A percentile compares a stretch with the other conserved stretches of the same genome.
Evolutionary conservation across 2,113 vertebrate species (phyloP).

Genomic region (Xiphophorus hellerii): DNA sequence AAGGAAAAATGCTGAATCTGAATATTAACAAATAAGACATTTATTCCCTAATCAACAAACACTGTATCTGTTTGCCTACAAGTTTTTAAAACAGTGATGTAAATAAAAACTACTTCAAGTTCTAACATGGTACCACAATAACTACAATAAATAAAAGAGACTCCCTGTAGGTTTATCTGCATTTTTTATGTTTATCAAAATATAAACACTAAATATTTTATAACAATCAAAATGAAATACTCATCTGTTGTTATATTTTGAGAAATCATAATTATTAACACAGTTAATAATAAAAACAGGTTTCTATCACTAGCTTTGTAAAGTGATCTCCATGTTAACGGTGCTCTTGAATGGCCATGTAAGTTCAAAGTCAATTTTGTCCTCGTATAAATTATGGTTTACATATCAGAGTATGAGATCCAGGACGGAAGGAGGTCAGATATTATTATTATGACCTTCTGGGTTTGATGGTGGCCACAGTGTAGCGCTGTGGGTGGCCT

Average conservation of each 20-base stretch:
- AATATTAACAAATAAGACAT: too few relatives aligned
- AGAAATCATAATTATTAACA: not conserved
- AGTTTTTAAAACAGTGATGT: too few relatives aligned
- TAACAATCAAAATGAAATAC: not conserved
- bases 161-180: not conserved
- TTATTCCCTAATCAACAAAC: too few relatives aligned
- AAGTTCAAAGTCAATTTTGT: not conserved
- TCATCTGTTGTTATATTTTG: not conserved
- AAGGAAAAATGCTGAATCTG: too few relatives aligned
- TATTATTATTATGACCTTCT: slow-evolving; percentile 36
- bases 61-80: too few relatives aligned
- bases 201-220: not conserved
- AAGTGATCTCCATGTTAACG: slow-evolving; percentile 13
- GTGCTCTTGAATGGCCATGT: not conserved
- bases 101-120: too few relatives aligned
- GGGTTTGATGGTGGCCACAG: slow-evolving; percentile 22
- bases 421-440: slow-evolving; percentile 52
- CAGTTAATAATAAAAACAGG: not conserved
- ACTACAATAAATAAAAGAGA: too few relatives aligned
- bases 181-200: not conserved
- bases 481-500: slow-evolving; percentile 50
- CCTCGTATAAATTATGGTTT: not conserved
- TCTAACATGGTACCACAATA: too few relatives aligned
- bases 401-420: slow-evolving; percentile 24
- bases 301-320: slow-evolving; percentile 14